Conservation (phyloP, 2,888 invertebrate species). For the Cantharis flavilabris region DNA sequence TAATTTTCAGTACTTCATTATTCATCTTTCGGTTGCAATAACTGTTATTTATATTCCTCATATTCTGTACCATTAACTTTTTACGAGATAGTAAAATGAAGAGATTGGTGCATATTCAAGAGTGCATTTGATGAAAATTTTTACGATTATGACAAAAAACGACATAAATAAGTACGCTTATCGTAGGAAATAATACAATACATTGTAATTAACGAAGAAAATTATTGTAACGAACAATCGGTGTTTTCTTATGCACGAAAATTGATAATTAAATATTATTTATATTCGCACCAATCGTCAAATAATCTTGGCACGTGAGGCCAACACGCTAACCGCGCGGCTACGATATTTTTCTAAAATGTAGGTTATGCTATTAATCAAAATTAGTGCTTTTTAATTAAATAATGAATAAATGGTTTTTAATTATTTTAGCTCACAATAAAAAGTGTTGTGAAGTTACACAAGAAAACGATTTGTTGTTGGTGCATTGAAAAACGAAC, state of each 20-base stretch:
- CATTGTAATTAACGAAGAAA: neutral
- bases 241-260: no score
- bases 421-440: neutral
- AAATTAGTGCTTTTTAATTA: no score
- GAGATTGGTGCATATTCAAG: neutral
- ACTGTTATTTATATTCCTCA: neutral
- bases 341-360: no score
- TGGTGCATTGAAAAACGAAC: neutral
- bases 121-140: neutral
- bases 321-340: no score
- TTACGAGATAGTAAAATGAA: neutral
- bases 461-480: neutral
- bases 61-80: neutral
- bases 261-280: no score
- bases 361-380: no score
- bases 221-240: no score
- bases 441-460: neutral
- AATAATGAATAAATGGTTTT: neutral
- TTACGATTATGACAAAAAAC: neutral
- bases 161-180: neutral
- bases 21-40: neutral
- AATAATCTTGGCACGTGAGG: no score
- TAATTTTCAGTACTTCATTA: neutral
- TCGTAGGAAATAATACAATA: neutral
- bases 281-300: no score